phyloP scores from a whole-genome alignment of 2,113 vertebrate genomes.

The Vireo altiloquus region DNA sequence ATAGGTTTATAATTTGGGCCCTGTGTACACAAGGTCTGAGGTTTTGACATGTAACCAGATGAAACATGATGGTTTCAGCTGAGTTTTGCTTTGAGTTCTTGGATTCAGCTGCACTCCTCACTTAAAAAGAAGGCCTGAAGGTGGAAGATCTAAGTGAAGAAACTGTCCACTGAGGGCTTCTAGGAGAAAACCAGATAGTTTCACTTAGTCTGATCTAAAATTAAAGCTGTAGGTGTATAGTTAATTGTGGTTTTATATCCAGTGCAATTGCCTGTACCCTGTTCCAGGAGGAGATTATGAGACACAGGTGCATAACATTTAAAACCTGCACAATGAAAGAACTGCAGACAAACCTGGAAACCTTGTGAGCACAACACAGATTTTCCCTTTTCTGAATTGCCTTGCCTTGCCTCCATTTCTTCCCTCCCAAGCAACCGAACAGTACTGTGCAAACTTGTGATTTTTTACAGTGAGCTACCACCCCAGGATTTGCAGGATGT shows the following conservation, averaged over 20 bases:
- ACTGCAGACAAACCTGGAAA: not conserved
- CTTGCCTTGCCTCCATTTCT: not conserved
- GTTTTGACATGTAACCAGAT: conserved; percentile 52
- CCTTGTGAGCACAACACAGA: not conserved
- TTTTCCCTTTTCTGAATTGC: not conserved
- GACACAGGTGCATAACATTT: not conserved
- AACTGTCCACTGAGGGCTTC: not conserved
- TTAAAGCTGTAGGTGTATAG: not conserved
- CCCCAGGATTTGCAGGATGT: not conserved
- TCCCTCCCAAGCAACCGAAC: not conserved
- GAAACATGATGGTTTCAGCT: conserved; percentile 32
- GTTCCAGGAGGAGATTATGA: not conserved
- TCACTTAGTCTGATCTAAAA: not conserved
- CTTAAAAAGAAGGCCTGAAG: not conserved
- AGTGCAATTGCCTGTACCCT: not conserved
- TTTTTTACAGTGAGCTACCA: not conserved
- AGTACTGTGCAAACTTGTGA: not conserved
- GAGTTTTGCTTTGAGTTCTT: conserved; percentile 41
- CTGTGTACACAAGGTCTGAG: conserved; percentile 20
- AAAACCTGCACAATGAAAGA: not conserved
- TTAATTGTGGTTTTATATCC: not conserved
- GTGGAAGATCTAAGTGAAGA: not conserved
- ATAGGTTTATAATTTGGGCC: conserved; percentile 42
- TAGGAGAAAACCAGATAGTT: not conserved
- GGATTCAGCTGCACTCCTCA: not conserved